phyloP scores from a whole-genome alignment of 2,113 vertebrate species.

The Dolichallabes microphthalmus region DNA sequence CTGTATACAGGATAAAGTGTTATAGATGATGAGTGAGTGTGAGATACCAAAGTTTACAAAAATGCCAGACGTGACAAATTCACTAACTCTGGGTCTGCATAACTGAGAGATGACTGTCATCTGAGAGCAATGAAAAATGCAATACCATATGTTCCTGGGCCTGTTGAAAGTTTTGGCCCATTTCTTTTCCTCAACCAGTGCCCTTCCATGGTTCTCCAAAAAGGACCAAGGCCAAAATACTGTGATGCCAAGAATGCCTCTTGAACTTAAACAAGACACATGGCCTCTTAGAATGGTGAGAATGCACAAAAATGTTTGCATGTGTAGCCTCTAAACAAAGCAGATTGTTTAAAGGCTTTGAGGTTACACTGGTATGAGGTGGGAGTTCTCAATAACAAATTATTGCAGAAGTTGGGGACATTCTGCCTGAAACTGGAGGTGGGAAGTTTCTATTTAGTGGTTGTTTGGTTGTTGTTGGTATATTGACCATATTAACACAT shows the following conservation, averaged over 20 bases:
- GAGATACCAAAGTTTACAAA: not conserved
- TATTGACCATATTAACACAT: not conserved
- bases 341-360: conserved; percentile 44
- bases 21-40: no score
- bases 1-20: no score
- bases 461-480: not conserved
- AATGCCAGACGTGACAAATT: not conserved
- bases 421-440: not conserved
- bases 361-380: conserved; percentile 34
- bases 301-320: conserved; percentile 56
- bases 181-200: conserved; percentile 29
- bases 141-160: conserved; percentile 21
- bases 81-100: not conserved
- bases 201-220: conserved; percentile 35
- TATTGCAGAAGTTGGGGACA: not conserved
- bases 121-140: conserved; percentile 36
- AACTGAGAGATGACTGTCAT: not conserved
- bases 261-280: conserved; percentile 52
- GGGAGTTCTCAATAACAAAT: conserved; percentile 27
- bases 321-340: conserved; percentile 55
- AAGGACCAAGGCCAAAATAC: conserved; percentile 18
- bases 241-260: conserved; percentile 50
- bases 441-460: not conserved
- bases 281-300: conserved; percentile 45
- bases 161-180: conserved; percentile 1